Evolutionary conservation across 2,888 invertebrate species (phyloP).

Genomic region (Eupsilia transversa): DNA sequence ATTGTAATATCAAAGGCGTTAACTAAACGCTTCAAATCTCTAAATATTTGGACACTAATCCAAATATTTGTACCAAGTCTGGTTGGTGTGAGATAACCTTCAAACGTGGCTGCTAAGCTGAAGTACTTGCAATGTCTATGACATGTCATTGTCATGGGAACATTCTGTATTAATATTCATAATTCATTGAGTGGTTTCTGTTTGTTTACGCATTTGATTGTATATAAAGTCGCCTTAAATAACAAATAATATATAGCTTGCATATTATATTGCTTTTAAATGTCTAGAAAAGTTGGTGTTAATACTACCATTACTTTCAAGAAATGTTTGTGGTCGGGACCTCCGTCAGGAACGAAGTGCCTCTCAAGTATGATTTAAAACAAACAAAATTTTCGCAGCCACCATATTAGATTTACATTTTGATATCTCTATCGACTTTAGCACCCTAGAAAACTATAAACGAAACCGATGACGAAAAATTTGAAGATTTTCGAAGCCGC

Average conservation of each 20-base stretch:
- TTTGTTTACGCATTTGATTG: background rate
- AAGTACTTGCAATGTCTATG: conserved; percentile 10
- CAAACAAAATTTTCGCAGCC: too few relatives aligned
- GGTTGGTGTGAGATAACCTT: conserved; percentile 19
- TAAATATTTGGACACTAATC: conserved; percentile 34
- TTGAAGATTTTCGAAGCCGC: too few relatives aligned
- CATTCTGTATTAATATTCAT: background rate
- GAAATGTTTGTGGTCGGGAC: too few relatives aligned
- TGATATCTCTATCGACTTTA: too few relatives aligned
- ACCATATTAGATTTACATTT: too few relatives aligned
- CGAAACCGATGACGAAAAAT: too few relatives aligned
- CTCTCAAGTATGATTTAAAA: too few relatives aligned
- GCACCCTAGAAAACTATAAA: too few relatives aligned
- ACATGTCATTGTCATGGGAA: background rate
- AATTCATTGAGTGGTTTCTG: background rate
- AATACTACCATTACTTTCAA: too few relatives aligned
- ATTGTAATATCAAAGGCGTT: background rate
- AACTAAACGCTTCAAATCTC: background rate
- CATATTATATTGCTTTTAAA: background rate
- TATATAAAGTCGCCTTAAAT: background rate
- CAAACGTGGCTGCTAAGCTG: conserved; percentile 1
- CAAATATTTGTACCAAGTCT: conserved; percentile 56
- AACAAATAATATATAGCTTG: too few relatives aligned
- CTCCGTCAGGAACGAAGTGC: too few relatives aligned
- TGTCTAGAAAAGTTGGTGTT: background rate